Evolutionary conservation across 2,797 vertebrate genomes (phyloP), one percentile per base, ranked within the genome.

Genomic region (Mus caroli): DNA sequence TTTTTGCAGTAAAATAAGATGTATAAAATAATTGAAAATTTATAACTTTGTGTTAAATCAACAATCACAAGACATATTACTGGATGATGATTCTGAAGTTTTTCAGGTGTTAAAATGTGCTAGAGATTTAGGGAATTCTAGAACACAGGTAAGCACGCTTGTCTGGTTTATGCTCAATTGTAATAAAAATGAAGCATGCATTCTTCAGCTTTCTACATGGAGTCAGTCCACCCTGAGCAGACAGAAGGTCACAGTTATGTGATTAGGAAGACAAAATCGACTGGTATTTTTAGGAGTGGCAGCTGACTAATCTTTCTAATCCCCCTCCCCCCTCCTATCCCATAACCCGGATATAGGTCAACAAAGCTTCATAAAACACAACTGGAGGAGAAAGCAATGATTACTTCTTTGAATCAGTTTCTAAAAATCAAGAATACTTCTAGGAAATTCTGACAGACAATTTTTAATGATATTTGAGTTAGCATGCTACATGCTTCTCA

Each of bases 191-290:
- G 11, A n/a, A 95, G 88, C 93, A 69, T 52, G 9, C 0, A 62
- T 80, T 83, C 82, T 86, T 94, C 88, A 86, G 14, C 54, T 94
- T 97, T 94, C 56, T 94, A 78, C 62, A 91, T 94, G 94, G 76
- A 96, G 60, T 60, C 90, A 77, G 69, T 92, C 93, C 79, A 62
- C 79, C 92, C 50, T 94, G 95, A 78, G 43, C 62, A 95, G 64
- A 64, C 79, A 96, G 43, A 92, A 97, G 94, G 87, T 96, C 97
- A 82, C 24, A 97, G 93, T 97, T 96, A 96, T 83, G 77, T 95
- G 97, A 98, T 99, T 98, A 98, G 97, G 98, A 97, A 98, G 83
- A 95, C 90, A 90, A 97, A 96, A 80, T 86, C 93, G 92, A 92
- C 69, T 69, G 95, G 22, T 97, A 98, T 98, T 98, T 98, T 97